Evolutionary conservation across 2,888 invertebrate genomes (phyloP).

Genomic region (Xanthorhoe designata): DNA sequence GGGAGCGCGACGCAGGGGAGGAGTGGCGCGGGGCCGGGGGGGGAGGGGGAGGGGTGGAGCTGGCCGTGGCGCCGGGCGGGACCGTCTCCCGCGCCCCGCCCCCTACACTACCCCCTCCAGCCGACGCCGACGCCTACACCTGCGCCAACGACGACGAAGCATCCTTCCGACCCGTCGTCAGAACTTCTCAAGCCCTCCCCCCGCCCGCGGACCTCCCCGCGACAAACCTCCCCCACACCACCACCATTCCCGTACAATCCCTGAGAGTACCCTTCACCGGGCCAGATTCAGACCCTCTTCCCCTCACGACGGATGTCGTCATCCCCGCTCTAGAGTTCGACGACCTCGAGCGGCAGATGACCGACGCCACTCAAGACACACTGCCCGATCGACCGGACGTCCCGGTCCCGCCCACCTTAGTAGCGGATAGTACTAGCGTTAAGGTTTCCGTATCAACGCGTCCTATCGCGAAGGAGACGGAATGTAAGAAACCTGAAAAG

Average conservation of each 20-base stretch:
- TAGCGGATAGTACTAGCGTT: constrained; percentile 64
- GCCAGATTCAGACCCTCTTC: constrained; percentile 36
- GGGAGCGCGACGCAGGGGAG: constrained; percentile 38
- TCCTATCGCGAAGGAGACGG: constrained; percentile 10
- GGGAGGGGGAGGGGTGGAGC: constrained; percentile 84
- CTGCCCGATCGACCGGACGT: constrained; percentile 61
- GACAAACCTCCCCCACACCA: constrained; percentile 65
- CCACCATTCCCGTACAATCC: constrained; percentile 72
- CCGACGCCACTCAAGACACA: constrained; percentile 45
- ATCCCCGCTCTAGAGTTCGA: constrained; percentile 50
- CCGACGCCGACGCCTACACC: constrained; percentile 75
- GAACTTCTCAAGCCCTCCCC: constrained; percentile 74
- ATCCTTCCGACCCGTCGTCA: constrained; percentile 88
- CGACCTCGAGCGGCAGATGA: constrained; percentile 49
- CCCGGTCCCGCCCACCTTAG: constrained; percentile 71
- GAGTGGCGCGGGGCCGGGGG: constrained; percentile 74
- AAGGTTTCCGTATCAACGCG: constrained; percentile 18
- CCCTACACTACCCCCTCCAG: constrained; percentile 68
- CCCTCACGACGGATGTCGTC: constrained; percentile 47
- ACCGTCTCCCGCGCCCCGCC: constrained; percentile 77
- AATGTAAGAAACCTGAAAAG: constrained; percentile 17
- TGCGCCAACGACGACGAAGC: constrained; percentile 87
- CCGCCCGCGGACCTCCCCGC: constrained; percentile 60
- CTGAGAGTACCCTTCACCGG: constrained; percentile 32
- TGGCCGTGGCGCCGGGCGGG: constrained; percentile 86